phyloP scores from a whole-genome alignment of 2,888 invertebrate species.

The Phengaris arion region DNA sequence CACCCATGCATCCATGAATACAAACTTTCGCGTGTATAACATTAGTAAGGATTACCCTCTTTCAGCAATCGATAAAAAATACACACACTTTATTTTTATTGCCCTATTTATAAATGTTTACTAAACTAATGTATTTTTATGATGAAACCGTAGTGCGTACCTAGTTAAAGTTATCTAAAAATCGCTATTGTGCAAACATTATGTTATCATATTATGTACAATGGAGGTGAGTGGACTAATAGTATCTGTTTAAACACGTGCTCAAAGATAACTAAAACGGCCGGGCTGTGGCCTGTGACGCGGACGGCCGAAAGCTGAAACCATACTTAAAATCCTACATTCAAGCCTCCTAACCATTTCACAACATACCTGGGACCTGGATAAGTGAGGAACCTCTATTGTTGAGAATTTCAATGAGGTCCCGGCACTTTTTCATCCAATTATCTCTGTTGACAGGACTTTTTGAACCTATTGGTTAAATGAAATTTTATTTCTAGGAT shows the following conservation, averaged over 20 bases:
- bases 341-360: no score
- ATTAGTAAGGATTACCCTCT: no score
- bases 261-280: not conserved
- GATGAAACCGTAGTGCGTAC: not conserved
- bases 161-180: not conserved
- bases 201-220: not conserved
- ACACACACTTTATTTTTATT: not conserved
- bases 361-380: no score
- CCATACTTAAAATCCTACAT: not conserved
- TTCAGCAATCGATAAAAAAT: not conserved
- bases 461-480: no score
- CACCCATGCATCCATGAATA: no score
- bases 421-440: no score
- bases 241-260: not conserved
- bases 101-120: not conserved
- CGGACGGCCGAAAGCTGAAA: not conserved
- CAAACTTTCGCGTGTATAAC: no score
- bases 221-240: no score
- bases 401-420: no score
- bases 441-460: no score
- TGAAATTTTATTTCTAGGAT: no score
- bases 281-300: not conserved
- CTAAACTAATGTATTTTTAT: constrained; percentile 6
- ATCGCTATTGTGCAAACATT: constrained; percentile 15
- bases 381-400: no score